Conservation (phyloP, 2,113 vertebrate genomes). For the Scophthalmus maximus region DNA sequence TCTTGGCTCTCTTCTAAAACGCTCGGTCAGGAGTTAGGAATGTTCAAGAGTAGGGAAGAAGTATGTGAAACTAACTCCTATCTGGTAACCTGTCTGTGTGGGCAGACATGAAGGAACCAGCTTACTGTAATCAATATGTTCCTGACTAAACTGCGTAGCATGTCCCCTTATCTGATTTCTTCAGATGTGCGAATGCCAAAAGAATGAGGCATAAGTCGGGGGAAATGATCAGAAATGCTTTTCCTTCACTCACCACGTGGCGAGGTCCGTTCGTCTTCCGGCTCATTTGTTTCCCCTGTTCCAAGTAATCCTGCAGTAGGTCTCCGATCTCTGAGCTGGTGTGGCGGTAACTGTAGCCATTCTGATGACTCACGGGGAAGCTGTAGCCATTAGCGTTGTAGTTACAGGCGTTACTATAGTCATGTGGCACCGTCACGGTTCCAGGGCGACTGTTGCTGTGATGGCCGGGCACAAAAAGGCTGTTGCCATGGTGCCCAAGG, state of each 20-base stretch:
- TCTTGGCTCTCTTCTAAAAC: constrained; percentile 14
- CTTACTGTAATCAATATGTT: constrained; percentile 64
- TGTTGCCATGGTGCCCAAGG: constrained; percentile 65
- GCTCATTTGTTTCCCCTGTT: constrained; percentile 64
- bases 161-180: constrained; percentile 52
- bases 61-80: constrained; percentile 50
- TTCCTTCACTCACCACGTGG: constrained; percentile 85
- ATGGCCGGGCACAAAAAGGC: constrained; percentile 46
- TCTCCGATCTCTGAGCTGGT: constrained; percentile 74
- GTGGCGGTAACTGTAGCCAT: constrained; percentile 58
- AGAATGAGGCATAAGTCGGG: constrained; percentile 19
- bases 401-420: constrained; percentile 50
- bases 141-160: constrained; percentile 40
- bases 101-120: constrained; percentile 64
- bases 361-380: constrained; percentile 60
- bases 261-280: constrained; percentile 82
- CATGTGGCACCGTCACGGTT: constrained; percentile 46
- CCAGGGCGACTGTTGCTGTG: constrained; percentile 53
- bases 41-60: constrained; percentile 32
- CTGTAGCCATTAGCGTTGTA: constrained; percentile 51
- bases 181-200: constrained; percentile 41
- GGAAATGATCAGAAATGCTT: constrained; percentile 13
- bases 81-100: constrained; percentile 41
- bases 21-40: constrained; percentile 21
- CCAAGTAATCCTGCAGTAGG: constrained; percentile 80